A percentile compares a stretch with the other conserved stretches of the same genome.
phyloP scores from a whole-genome alignment of 2,888 invertebrate genomes.

The Drosophila nigricruria region DNA sequence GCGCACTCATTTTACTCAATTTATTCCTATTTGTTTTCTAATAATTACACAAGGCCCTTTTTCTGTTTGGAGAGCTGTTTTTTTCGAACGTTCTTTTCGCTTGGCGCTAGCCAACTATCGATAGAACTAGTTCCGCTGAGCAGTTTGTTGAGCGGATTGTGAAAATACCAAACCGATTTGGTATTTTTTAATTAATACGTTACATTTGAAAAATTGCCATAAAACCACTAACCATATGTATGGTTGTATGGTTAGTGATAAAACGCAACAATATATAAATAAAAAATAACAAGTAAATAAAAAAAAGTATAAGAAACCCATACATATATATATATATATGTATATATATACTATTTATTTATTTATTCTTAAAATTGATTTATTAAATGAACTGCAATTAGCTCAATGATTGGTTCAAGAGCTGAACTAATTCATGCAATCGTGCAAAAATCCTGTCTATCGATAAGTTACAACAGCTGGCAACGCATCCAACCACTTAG shows the following conservation, averaged over 20 bases:
- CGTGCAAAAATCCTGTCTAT: background rate
- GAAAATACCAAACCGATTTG: background rate
- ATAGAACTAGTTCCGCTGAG: constrained; percentile 26
- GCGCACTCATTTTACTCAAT: constrained; percentile 30
- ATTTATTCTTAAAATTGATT: background rate
- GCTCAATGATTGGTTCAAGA: background rate
- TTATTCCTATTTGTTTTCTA: background rate
- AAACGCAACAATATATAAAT: background rate
- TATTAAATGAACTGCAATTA: background rate
- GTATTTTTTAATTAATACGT: background rate
- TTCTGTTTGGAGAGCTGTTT: constrained; percentile 23
- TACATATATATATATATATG: too few relatives aligned
- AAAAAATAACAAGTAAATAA: background rate
- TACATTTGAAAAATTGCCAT: background rate
- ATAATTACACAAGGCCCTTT: background rate
- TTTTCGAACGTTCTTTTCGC: constrained; percentile 44
- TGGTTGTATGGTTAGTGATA: too few relatives aligned
- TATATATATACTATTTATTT: too few relatives aligned
- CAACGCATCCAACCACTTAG: background rate
- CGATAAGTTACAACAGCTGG: background rate
- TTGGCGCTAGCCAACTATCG: constrained; percentile 30
- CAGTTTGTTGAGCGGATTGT: background rate
- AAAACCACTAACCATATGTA: too few relatives aligned
- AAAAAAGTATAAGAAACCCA: background rate
- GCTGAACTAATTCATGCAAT: background rate